phyloP scores from a whole-genome alignment of 2,113 vertebrate genomes.

The Manacus vitellinus region DNA sequence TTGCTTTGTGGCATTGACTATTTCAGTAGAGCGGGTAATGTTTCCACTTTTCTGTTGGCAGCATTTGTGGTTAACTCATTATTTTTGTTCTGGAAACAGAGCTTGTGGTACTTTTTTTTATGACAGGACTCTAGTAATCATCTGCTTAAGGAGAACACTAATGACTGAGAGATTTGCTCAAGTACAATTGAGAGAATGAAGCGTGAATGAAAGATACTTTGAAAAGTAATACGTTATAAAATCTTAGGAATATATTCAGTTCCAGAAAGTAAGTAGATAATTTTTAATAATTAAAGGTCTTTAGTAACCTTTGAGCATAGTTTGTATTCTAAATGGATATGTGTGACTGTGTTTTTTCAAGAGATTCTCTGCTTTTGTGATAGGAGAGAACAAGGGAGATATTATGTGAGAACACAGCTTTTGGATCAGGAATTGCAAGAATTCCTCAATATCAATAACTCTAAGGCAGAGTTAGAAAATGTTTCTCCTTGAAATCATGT shows the following conservation, averaged over 20 bases:
- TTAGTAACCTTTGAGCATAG: background rate
- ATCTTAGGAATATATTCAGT: background rate
- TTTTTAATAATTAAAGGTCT: background rate
- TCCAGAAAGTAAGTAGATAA: background rate
- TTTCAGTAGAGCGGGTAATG: background rate
- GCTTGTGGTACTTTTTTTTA: background rate
- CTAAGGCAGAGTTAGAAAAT: background rate
- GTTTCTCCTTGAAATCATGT: background rate
- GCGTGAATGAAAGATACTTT: background rate
- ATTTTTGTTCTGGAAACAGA: background rate
- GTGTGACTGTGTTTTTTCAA: background rate
- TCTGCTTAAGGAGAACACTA: background rate
- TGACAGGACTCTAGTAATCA: background rate
- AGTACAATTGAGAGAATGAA: background rate
- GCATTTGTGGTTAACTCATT: background rate
- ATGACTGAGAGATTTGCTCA: background rate
- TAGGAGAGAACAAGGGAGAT: background rate
- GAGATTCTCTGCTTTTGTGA: background rate
- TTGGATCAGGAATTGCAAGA: background rate
- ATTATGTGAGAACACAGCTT: background rate
- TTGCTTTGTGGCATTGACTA: background rate
- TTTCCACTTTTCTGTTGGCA: background rate
- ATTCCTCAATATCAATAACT: background rate
- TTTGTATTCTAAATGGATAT: background rate
- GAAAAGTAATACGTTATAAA: background rate